Conservation (phyloP, 1,140 invertebrate genomes). For the Aricia agestis region DNA sequence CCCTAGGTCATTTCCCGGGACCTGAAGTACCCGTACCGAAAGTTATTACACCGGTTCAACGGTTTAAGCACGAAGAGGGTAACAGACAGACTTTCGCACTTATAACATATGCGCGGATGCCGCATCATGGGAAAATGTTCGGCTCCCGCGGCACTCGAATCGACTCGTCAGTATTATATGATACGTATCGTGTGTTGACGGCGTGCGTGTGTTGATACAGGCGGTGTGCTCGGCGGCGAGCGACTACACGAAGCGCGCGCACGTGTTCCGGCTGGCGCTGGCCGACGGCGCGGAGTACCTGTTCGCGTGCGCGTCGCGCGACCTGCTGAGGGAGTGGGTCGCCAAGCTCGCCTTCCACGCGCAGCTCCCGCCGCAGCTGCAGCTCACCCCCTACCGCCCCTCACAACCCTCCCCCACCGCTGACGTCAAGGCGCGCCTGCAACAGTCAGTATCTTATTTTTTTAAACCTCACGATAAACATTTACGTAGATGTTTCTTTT, state of each 20-base stretch:
- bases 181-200: too few relatives aligned
- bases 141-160: too few relatives aligned
- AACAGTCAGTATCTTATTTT: constrained; percentile 35
- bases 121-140: too few relatives aligned
- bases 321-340: constrained; percentile 94
- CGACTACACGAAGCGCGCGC: constrained; percentile 96
- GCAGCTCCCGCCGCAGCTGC: constrained; percentile 90
- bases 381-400: constrained; percentile 84
- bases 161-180: too few relatives aligned
- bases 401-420: constrained; percentile 44
- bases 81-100: too few relatives aligned
- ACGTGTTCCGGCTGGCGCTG: constrained; percentile 92
- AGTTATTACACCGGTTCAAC: too few relatives aligned
- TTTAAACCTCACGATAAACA: too few relatives aligned
- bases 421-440: constrained; percentile 47
- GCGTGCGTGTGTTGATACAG: constrained; percentile 31
- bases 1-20: too few relatives aligned
- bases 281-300: constrained; percentile 96
- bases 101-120: too few relatives aligned
- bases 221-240: constrained; percentile 87
- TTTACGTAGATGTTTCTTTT: too few relatives aligned
- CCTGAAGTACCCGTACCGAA: too few relatives aligned
- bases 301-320: constrained; percentile 85
- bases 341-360: constrained; percentile 96
- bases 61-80: too few relatives aligned